A percentile compares a stretch with the other conserved stretches of the same genome.
Evolutionary conservation across 2,888 invertebrate species (phyloP).

Genomic region (Sycophila texana): DNA sequence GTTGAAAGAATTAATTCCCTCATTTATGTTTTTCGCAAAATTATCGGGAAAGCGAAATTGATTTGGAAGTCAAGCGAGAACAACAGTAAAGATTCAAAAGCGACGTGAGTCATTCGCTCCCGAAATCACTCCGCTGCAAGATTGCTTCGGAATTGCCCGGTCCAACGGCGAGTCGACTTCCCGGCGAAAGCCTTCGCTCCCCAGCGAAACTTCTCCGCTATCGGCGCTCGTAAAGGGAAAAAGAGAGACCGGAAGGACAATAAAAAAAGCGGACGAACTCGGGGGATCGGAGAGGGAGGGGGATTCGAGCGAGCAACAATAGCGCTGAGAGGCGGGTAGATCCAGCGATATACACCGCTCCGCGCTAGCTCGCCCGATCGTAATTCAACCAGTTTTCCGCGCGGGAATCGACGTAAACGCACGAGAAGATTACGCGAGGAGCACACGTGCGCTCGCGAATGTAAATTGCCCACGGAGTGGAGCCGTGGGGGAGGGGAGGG

Average conservation of each 20-base stretch:
- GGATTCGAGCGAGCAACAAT: slow-evolving; percentile 6
- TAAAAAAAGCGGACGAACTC: not conserved
- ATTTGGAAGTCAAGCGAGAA: no score
- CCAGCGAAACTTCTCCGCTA: no score
- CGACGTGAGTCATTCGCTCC: no score
- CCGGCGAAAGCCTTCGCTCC: no score
- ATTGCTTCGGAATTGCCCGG: no score
- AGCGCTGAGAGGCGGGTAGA: not conserved
- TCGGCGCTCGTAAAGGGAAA: slow-evolving; percentile 1
- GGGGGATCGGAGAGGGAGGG: no score
- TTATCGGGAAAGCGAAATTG: no score
- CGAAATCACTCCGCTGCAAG: no score
- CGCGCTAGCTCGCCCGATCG: slow-evolving; percentile 32
- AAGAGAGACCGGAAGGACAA: not conserved
- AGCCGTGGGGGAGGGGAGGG: not conserved
- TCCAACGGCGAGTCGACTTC: no score
- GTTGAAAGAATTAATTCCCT: no score
- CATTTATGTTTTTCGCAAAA: no score
- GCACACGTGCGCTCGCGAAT: not conserved
- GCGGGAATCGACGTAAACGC: slow-evolving; percentile 27
- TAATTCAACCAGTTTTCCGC: slow-evolving; percentile 46
- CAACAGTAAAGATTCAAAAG: no score
- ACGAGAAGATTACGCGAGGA: slow-evolving; percentile 1
- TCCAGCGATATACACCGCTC: not conserved
- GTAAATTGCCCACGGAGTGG: slow-evolving; percentile 28